Percentiles rank a stretch among this genome's conserved stretches.
Conservation (phyloP, 2,888 invertebrate genomes). For the Eurois occulta region DNA sequence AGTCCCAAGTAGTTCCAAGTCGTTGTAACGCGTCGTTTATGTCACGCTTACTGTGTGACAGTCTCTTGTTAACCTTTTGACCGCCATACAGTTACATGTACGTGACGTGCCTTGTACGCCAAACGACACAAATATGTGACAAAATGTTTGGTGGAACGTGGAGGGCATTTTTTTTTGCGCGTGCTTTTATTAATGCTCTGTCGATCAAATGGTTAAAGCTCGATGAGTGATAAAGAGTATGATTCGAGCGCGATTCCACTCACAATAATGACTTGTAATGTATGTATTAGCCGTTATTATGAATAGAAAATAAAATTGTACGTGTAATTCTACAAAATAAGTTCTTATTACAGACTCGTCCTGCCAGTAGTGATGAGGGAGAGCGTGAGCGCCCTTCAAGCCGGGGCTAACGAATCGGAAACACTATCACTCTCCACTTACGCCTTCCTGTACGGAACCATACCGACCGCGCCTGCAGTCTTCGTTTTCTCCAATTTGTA, state of each 20-base stretch:
- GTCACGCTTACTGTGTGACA: no score
- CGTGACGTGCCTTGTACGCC: no score
- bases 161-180: no score
- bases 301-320: neutral
- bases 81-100: no score
- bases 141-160: no score
- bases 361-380: constrained; percentile 96
- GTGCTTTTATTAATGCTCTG: no score
- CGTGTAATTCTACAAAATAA: neutral
- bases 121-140: no score
- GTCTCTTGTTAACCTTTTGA: no score
- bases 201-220: no score
- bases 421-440: constrained; percentile 96
- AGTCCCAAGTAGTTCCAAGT: neutral
- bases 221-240: neutral
- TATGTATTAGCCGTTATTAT: constrained; percentile 45
- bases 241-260: neutral
- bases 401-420: constrained; percentile 93
- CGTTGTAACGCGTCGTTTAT: neutral
- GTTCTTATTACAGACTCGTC: constrained; percentile 90
- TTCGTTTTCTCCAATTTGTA: constrained; percentile 98
- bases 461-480: constrained; percentile 98
- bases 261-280: neutral
- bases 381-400: constrained; percentile 93
- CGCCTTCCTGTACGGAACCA: constrained; percentile 98